phyloP scores from a whole-genome alignment of 1,140 invertebrate species.

The Lordiphosa clarofinis region DNA sequence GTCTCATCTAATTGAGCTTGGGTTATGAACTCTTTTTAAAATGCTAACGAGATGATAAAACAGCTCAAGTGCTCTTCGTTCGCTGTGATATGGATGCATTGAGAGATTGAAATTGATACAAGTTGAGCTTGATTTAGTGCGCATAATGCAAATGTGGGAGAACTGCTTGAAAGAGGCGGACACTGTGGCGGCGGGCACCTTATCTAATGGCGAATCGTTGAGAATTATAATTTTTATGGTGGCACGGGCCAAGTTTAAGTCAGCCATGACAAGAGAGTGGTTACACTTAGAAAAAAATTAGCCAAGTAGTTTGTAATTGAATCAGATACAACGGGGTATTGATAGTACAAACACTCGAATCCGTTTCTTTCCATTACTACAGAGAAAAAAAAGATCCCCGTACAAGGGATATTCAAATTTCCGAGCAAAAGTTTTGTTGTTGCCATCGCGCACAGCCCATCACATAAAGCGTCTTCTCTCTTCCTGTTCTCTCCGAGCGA shows the following conservation, averaged over 20 bases:
- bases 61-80: constrained; percentile 11
- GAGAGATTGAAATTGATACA: neutral
- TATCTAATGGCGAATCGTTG: constrained; percentile 29
- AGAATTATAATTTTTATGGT: constrained; percentile 30
- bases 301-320: no score
- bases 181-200: constrained; percentile 3
- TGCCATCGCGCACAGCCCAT: no score
- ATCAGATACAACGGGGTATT: no score
- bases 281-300: neutral
- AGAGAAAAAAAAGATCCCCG: no score
- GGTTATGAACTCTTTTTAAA: constrained; percentile 36
- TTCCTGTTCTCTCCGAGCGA: no score
- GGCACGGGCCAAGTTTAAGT: constrained; percentile 2
- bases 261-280: constrained; percentile 9
- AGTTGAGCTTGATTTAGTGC: neutral
- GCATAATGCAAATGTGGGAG: neutral
- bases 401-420: no score
- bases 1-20: constrained; percentile 10
- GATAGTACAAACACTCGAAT: no score
- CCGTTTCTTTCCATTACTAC: no score
- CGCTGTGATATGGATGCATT: neutral
- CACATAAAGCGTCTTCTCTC: no score
- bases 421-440: no score
- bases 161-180: neutral
- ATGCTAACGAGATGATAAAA: constrained; percentile 27